These are phyloP conservation scores for Melieria crassipennis DNA, from an alignment of 2,888 invertebrate species.

Conservation along the genomic window DNA sequence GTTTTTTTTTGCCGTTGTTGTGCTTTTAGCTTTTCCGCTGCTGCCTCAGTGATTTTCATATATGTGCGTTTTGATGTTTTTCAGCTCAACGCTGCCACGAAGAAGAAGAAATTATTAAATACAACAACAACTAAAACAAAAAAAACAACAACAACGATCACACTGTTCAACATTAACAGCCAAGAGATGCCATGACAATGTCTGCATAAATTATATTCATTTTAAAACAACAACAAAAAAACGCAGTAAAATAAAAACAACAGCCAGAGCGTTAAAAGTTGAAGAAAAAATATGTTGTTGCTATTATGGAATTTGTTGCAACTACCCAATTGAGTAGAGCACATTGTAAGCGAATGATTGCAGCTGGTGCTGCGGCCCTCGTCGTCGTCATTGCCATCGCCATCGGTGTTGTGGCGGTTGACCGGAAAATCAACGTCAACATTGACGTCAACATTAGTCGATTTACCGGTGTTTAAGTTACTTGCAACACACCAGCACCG, in stretches of 20 bases:
- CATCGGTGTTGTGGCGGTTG: constrained; percentile 17
- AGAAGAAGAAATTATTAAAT: constrained; percentile 6
- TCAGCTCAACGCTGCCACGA: constrained; percentile 7
- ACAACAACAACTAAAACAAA: constrained; percentile 4
- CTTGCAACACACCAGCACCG: constrained; percentile 5
- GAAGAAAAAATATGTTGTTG: constrained; percentile 9
- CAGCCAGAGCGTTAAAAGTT: background rate
- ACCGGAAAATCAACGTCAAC: constrained; percentile 38
- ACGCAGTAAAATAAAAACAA: background rate
- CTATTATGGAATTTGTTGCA: constrained; percentile 17
- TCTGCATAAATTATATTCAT: constrained; percentile 2
- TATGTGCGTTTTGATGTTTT: constrained; percentile 20
- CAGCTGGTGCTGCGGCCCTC: constrained; percentile 14
- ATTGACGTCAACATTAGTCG: constrained; percentile 23
- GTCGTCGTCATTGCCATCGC: constrained; percentile 16
- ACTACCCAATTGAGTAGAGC: constrained; percentile 25
- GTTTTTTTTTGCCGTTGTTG: background rate
- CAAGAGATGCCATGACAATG: constrained; percentile 9
- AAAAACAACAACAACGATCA: background rate
- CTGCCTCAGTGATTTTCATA: constrained; percentile 4
- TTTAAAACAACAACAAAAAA: background rate
- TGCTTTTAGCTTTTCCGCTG: too few species aligned
- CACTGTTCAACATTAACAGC: background rate
- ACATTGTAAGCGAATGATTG: constrained; percentile 23
- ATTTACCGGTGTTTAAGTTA: background rate